These are phyloP conservation scores for Coptodon bakossiorum DNA, from an alignment of 2,113 vertebrate genomes.

Conservation along the genomic window DNA sequence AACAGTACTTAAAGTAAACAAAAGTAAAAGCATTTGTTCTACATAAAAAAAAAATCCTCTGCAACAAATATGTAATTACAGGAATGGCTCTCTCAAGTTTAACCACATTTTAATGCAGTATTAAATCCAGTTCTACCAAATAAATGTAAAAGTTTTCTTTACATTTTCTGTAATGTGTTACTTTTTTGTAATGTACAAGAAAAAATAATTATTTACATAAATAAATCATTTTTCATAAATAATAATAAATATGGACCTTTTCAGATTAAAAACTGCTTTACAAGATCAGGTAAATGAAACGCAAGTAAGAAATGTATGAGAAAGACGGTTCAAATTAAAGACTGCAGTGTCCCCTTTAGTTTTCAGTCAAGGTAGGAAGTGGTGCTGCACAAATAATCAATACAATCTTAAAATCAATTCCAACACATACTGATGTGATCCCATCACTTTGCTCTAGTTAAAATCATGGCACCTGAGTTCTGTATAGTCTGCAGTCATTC, in stretches of 20 bases:
- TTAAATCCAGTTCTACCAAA: background rate
- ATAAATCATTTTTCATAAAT: background rate
- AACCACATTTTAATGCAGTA: background rate
- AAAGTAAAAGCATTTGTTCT: background rate
- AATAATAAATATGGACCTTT: background rate
- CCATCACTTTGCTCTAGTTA: background rate
- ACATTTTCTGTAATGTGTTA: background rate
- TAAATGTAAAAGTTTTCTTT: background rate
- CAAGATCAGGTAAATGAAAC: background rate
- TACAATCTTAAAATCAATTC: background rate
- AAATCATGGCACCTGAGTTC: background rate
- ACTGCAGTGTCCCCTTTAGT: background rate
- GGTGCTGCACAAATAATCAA: background rate
- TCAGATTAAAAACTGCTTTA: background rate
- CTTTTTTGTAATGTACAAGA: background rate
- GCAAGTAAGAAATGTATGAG: background rate
- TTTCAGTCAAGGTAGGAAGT: background rate
- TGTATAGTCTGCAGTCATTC: background rate
- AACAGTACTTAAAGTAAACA: background rate
- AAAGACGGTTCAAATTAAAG: background rate
- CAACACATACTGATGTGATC: background rate
- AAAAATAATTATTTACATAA: background rate
- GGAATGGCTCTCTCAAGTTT: background rate
- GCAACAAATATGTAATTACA: background rate
- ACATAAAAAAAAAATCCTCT: background rate